phyloP scores from a whole-genome alignment of 1,140 invertebrate species.

The Sarcophaga peregrina region DNA sequence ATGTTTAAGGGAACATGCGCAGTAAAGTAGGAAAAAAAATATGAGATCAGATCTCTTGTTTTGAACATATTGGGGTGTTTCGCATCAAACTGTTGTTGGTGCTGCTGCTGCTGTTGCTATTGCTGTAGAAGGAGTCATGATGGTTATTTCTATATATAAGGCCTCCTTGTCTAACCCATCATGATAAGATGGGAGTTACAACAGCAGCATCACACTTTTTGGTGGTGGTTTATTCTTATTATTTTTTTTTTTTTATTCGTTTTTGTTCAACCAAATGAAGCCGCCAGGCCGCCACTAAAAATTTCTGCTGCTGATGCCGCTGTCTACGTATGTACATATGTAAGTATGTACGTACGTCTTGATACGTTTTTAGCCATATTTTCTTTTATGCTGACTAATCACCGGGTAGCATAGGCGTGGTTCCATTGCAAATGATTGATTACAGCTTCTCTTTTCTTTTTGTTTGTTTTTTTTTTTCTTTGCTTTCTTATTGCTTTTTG shows the following conservation, averaged over 20 bases:
- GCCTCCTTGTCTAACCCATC: background rate
- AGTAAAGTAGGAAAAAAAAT: background rate
- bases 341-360: background rate
- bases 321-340: slow-evolving; percentile 50
- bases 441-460: slow-evolving; percentile 52
- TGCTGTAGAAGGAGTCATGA: too few relatives aligned
- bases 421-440: slow-evolving; percentile 63
- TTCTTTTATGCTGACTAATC: slow-evolving; percentile 63
- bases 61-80: background rate
- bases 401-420: slow-evolving; percentile 64
- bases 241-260: too few relatives aligned
- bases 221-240: background rate
- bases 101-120: too few relatives aligned
- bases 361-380: slow-evolving; percentile 50
- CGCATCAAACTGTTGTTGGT: background rate
- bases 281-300: slow-evolving; percentile 13
- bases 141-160: too few relatives aligned
- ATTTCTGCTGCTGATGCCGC: slow-evolving; percentile 47
- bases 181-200: background rate
- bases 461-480: slow-evolving; percentile 16
- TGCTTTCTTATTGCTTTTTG: background rate
- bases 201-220: slow-evolving; percentile 3
- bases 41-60: background rate
- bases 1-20: background rate
- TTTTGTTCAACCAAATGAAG: background rate